Conservation (phyloP, 2,113 vertebrate species). For the Urocynchramus pylzowi region DNA sequence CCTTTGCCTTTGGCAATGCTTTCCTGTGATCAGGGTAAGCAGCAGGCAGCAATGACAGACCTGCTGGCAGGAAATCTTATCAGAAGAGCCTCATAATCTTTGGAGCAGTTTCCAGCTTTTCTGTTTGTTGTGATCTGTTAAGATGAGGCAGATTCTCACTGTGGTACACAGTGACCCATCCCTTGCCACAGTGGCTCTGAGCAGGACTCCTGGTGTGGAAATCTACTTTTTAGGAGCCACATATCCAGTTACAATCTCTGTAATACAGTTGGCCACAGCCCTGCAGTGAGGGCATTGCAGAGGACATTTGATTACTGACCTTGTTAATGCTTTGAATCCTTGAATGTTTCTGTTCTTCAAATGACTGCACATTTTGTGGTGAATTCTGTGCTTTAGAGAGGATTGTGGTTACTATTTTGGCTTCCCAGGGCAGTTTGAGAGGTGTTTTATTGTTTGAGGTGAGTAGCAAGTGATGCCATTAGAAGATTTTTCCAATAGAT, state of each 20-base stretch:
- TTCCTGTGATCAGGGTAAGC: not conserved
- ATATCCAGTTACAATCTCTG: not conserved
- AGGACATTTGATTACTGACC: not conserved
- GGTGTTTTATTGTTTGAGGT: not conserved
- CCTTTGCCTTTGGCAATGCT: not conserved
- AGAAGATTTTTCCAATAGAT: not conserved
- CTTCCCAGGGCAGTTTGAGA: not conserved
- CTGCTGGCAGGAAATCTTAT: not conserved
- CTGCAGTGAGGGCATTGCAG: not conserved
- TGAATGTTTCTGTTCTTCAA: not conserved
- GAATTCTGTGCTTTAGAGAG: not conserved
- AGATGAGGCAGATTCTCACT: not conserved
- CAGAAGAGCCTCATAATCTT: not conserved
- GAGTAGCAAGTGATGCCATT: not conserved
- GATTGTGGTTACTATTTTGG: not conserved
- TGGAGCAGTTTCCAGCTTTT: not conserved
- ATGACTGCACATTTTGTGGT: not conserved
- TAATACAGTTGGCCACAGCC: not conserved
- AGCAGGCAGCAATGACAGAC: not conserved
- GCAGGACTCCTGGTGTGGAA: not conserved
- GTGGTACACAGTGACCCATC: not conserved
- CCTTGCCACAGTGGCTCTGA: not conserved
- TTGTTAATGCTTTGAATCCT: not conserved
- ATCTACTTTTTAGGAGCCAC: not conserved
- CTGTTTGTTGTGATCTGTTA: not conserved